Evolutionary conservation across 1,140 invertebrate species (phyloP).

Genomic region (Thaumatotibia leucotreta): DNA sequence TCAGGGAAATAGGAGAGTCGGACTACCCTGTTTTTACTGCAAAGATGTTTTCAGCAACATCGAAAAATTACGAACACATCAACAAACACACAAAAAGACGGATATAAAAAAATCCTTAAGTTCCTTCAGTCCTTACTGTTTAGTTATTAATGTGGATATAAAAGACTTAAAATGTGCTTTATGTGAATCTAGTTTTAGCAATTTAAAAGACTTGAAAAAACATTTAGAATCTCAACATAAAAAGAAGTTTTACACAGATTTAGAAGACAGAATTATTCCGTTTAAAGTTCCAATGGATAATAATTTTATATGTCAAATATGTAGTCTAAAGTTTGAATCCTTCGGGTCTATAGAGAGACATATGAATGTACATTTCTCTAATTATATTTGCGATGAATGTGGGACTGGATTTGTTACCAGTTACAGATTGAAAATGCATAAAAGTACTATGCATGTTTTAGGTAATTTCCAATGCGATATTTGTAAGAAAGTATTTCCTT

Average conservation of each 20-base stretch:
- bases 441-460: slow-evolving; percentile 27
- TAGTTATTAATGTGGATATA: slow-evolving; percentile 40
- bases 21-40: slow-evolving; percentile 40
- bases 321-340: slow-evolving; percentile 34
- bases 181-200: slow-evolving; percentile 26
- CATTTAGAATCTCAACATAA: slow-evolving; percentile 35
- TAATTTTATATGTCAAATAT: slow-evolving; percentile 39
- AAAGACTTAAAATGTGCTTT: slow-evolving; percentile 40
- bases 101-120: slow-evolving; percentile 31
- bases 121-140: slow-evolving; percentile 19
- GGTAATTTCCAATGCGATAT: slow-evolving; percentile 30
- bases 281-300: slow-evolving; percentile 29
- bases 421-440: slow-evolving; percentile 37
- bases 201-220: slow-evolving; percentile 37
- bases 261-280: slow-evolving; percentile 38
- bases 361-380: slow-evolving; percentile 55
- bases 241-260: slow-evolving; percentile 33
- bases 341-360: slow-evolving; percentile 46
- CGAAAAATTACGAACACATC: slow-evolving; percentile 30
- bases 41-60: slow-evolving; percentile 28
- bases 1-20: slow-evolving; percentile 26
- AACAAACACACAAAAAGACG: slow-evolving; percentile 26
- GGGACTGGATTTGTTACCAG: slow-evolving; percentile 44
- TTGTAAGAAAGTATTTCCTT: slow-evolving; percentile 37
- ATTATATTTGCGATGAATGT: slow-evolving; percentile 47